Base-by-base conservation (phyloP, 2,888 invertebrate genomes). In the Peribatodes rhomboidaria region DNA sequence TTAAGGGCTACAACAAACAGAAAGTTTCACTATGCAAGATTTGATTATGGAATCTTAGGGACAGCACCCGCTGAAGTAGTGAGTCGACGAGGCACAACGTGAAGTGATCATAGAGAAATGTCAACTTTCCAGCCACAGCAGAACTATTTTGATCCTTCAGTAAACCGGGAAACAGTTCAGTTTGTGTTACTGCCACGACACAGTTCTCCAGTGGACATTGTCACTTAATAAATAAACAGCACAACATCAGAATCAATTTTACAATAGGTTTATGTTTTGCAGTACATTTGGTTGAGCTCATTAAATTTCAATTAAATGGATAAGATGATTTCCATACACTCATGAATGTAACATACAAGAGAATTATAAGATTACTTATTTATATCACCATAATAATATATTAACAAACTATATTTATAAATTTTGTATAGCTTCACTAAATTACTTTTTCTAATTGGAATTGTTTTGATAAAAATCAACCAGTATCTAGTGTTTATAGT, bases 351-450 rank as follows among this genome's bases (percentile, higher is more conserved):
- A 35, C 39, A 54, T 39, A 56, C 22, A 42, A 52, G 42, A 37
- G 2, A 41, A 49, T 35, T 55, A 13, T 42, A 44, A 54, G 18
- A 57, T 62, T 27, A 58, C 52, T 63, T 57, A 63, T 41, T 59
- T 59, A 61, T 64, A 60, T 61, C 64, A 66, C 57, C 61, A 56
- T 46, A 42, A 46, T 63, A 63, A 16, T 55, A 27, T 47, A 55
- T 18, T 58, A 52, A 55, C 22, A 52, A n/a, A 54, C 31, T 41
- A 39, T 59, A 44, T 67, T 46, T 54, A 61, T 70, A 68, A n/a
- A 10, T 54, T 37, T 69, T 69, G 71, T 55, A 61, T 57, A 71
- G 74, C 75, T 77, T 76, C 75, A 77, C 73, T 70, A 69, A 75
- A 69, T 59, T 50, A 53, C 52, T 52, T 55, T 27, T 41, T 18